Conservation (phyloP, 2,113 vertebrate species). For the Seriola dumerili region DNA sequence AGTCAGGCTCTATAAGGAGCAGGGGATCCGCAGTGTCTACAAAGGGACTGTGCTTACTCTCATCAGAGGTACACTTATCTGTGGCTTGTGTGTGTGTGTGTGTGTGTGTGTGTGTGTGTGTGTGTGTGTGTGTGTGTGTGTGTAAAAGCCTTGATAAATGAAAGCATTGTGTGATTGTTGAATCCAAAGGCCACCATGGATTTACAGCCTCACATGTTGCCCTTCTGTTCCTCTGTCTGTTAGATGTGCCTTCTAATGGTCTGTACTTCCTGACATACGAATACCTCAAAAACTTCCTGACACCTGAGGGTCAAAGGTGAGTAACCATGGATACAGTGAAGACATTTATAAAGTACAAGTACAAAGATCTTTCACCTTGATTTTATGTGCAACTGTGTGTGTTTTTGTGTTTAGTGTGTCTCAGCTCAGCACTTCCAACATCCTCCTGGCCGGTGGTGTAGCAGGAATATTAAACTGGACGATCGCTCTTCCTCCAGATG, state of each 20-base stretch:
- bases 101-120: background rate
- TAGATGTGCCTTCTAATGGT: conserved; percentile 86
- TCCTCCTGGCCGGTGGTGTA: conserved; percentile 82
- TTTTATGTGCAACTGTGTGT: background rate
- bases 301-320: conserved; percentile 82
- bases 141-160: background rate
- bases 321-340: background rate
- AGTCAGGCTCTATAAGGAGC: conserved; percentile 76
- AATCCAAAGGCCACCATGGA: background rate
- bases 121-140: conserved; percentile 9
- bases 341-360: background rate
- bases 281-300: conserved; percentile 79
- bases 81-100: background rate
- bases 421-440: conserved; percentile 80
- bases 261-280: conserved; percentile 86
- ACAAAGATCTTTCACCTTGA: background rate
- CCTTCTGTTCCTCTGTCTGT: background rate
- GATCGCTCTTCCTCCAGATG: conserved; percentile 85
- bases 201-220: background rate
- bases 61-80: conserved; percentile 79
- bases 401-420: conserved; percentile 60
- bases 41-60: conserved; percentile 85
- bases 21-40: conserved; percentile 82
- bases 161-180: background rate
- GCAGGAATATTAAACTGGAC: conserved; percentile 85